phyloP scores from a whole-genome alignment of 2,113 vertebrate genomes.

The Bolborhynchus lineola region DNA sequence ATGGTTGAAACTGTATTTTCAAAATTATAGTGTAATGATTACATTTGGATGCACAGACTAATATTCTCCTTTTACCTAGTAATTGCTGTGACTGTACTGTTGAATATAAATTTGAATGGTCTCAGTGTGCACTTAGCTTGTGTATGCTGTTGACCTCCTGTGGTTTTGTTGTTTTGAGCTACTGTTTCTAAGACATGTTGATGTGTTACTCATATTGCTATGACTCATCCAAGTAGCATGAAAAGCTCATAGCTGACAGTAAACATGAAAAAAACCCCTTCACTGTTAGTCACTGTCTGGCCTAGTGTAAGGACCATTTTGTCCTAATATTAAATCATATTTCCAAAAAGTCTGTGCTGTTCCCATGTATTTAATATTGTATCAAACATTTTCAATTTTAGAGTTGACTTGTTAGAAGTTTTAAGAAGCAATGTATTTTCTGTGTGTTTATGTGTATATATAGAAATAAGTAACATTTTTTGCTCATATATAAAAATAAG shows the following conservation, averaged over 20 bases:
- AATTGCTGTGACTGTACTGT: not conserved
- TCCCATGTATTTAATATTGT: not conserved
- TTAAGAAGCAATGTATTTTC: not conserved
- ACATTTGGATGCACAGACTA: not conserved
- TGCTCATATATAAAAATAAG: not conserved
- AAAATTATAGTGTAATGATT: not conserved
- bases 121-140: not conserved
- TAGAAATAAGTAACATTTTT: not conserved
- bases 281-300: conserved; percentile 5
- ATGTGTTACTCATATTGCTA: conserved; percentile 45
- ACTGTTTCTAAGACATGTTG: conserved; percentile 50
- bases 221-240: conserved; percentile 53
- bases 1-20: not conserved
- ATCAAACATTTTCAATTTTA: not conserved
- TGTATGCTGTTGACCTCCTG: conserved; percentile 28
- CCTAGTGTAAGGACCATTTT: not conserved
- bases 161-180: conserved; percentile 57
- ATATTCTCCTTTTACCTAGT: not conserved
- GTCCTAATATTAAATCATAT: not conserved
- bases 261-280: conserved; percentile 1
- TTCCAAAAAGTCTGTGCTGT: not conserved
- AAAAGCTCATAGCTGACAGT: conserved; percentile 47
- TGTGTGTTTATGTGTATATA: not conserved
- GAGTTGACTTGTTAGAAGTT: not conserved
- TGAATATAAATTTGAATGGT: not conserved